These are phyloP conservation scores for Phylloscopus trochiloides DNA, from an alignment of 2,113 vertebrate species.

Conservation along the genomic window DNA sequence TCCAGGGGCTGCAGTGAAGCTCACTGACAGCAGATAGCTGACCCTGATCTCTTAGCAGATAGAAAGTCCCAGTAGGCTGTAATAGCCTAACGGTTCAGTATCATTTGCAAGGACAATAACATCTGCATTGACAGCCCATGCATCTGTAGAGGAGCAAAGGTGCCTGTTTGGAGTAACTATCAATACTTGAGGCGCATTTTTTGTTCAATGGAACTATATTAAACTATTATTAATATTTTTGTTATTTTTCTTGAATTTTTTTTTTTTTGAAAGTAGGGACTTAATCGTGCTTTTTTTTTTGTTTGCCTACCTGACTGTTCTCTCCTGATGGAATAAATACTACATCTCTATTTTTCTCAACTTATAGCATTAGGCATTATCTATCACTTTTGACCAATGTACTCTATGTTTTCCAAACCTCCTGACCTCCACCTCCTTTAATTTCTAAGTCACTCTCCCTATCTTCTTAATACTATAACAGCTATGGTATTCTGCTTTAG, in stretches of 20 bases:
- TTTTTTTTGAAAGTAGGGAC: neutral
- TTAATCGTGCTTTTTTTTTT: neutral
- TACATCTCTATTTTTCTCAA: neutral
- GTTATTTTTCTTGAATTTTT: neutral
- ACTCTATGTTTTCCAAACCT: neutral
- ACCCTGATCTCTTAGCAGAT: neutral
- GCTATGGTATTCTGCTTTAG: neutral
- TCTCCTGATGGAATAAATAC: neutral
- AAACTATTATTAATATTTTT: neutral
- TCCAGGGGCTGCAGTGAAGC: neutral
- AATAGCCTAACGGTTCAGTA: neutral
- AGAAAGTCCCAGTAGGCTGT: neutral
- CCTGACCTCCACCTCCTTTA: neutral
- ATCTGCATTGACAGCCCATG: neutral
- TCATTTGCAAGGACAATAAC: neutral
- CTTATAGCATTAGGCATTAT: neutral
- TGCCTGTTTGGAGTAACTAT: neutral
- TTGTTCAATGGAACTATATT: neutral
- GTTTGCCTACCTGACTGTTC: rapidly evolving
- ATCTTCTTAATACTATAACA: neutral
- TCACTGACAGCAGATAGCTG: neutral
- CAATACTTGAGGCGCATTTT: neutral
- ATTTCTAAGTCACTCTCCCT: neutral
- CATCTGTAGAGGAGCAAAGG: neutral
- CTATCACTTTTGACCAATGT: neutral